Evolutionary conservation across 2,797 vertebrate genomes (phyloP).

Genomic region (Sebastes iracundus): DNA sequence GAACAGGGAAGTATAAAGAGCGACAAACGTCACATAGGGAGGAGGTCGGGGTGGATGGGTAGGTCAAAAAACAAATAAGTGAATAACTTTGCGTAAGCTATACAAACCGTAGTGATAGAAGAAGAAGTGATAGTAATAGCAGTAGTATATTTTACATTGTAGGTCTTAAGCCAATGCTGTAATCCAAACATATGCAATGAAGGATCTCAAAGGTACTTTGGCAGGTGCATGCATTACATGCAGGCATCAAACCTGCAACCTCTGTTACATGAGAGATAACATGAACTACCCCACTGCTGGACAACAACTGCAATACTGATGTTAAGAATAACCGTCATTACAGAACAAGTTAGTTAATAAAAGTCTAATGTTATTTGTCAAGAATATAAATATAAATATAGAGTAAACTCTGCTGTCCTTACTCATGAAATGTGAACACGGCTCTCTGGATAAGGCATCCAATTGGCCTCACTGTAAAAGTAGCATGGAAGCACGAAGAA

Average conservation of each 20-base stretch:
- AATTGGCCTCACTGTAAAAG: neutral
- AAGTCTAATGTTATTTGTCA: neutral
- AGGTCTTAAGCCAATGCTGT: neutral
- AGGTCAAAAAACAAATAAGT: too few relatives aligned
- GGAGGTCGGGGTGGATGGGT: too few relatives aligned
- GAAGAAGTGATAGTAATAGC: neutral
- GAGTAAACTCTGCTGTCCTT: slow-evolving; percentile 3
- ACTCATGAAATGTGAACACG: neutral
- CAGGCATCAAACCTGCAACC: neutral
- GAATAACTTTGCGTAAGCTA: too few relatives aligned
- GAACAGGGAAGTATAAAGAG: too few relatives aligned
- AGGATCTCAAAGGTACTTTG: neutral
- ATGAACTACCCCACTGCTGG: neutral
- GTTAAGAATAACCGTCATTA: neutral
- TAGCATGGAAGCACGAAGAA: slow-evolving; percentile 3
- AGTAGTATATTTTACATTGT: neutral
- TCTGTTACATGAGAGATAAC: neutral
- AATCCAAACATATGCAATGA: neutral
- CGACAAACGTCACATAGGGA: too few relatives aligned
- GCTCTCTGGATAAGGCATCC: slow-evolving; percentile 40
- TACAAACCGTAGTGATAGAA: neutral
- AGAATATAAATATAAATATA: neutral
- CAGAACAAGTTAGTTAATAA: neutral
- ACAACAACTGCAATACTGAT: neutral
- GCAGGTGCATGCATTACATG: neutral